Conservation (phyloP, 2,113 vertebrate genomes). For the Deroptyus accipitrinus region DNA sequence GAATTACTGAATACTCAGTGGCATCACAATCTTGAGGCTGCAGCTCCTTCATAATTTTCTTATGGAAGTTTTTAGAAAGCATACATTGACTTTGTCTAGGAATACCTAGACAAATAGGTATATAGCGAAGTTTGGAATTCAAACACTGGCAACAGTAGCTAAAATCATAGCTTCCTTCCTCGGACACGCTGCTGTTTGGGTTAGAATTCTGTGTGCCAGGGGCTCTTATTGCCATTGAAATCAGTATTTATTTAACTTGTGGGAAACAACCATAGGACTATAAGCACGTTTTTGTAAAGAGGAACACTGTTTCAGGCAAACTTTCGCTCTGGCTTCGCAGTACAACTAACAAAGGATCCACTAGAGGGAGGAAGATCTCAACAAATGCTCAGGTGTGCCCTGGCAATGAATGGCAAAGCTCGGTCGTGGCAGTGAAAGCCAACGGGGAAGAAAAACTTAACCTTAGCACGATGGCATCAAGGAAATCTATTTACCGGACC, state of each 20-base stretch:
- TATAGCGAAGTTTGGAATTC: background rate
- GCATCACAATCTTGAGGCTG: background rate
- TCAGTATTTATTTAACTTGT: background rate
- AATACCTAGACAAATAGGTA: background rate
- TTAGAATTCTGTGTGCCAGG: background rate
- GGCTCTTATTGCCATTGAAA: background rate
- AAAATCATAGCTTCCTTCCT: background rate
- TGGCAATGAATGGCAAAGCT: background rate
- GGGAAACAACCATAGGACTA: background rate
- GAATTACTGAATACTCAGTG: background rate
- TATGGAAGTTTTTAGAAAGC: background rate
- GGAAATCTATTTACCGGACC: background rate
- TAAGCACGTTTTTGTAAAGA: background rate
- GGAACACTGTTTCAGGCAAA: rapidly evolving
- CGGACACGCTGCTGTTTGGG: background rate
- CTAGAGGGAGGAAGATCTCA: background rate
- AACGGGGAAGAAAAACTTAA: background rate
- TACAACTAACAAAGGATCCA: background rate
- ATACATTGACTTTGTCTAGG: background rate
- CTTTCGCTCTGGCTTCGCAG: too few relatives aligned
- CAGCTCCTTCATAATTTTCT: background rate
- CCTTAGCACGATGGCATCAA: too few relatives aligned
- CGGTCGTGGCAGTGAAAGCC: rapidly evolving
- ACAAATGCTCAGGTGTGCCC: background rate
- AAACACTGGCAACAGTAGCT: background rate